Base-by-base conservation (phyloP, 2,113 vertebrate genomes). In the Phocoena sinus region DNA sequence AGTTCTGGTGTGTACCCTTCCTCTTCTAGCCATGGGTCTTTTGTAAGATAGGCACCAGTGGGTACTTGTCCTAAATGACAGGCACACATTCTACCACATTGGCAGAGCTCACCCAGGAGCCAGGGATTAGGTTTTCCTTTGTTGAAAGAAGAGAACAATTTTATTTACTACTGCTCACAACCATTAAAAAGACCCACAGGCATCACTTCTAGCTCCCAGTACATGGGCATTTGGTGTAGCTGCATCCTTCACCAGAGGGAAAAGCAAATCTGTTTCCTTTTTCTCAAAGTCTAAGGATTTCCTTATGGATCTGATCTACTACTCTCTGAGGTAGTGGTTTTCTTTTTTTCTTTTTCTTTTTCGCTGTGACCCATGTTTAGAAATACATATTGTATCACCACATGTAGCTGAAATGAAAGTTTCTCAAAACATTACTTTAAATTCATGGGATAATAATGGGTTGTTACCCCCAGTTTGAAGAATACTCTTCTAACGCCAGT, bases 121-220 rank as follows among this genome's bases (percentile, higher is more conserved):
- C 33, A 60, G 28, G 28, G 70, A n/a, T 31, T 23, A 65, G 23
- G 13, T n/a, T 63, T 80, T 38, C 71, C 50, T 77, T 70, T 63
- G 63, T 92, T 71, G 58, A 97, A 84, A 74, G 85, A 97, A 94
- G 56, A 97, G 56, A 53, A 70, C 63, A 62, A 41, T 17, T 1
- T 90, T 86, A 86, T 63, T 73, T 23, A 62, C 21, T 62, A 20
- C 92, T 71, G 33, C 47, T 76, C 82, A 67, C 20, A 62, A 15
- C 28, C 65, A 14, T 67, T 60, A 60, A 31, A 67, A 38, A 44
- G 8, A 41, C 14, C 36, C 10, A 3, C 26, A 56, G 67, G n/a
- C 23, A 23, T 53, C 47, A 12, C 17, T 81, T 67, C 25, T 67
- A 56, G 71, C 60, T 38, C 38, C 25, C 63, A 25, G 60, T 3